Conservation (phyloP, 2,113 vertebrate species). For the Nycticebus coucang region DNA sequence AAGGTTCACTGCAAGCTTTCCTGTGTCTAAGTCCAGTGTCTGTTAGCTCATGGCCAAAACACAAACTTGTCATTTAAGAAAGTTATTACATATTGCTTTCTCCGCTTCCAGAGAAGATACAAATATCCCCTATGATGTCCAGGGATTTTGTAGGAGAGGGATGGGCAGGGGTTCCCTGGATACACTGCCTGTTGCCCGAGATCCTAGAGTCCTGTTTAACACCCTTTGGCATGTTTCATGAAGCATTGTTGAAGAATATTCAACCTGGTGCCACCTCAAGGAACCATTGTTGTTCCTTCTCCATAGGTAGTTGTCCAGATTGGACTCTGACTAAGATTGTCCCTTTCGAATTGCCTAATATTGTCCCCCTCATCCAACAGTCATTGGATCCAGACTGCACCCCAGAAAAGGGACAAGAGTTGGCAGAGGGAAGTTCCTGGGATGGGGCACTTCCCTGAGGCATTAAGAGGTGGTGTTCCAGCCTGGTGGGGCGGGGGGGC, state of each 20-base stretch:
- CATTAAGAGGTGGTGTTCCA: not conserved
- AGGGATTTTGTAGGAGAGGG: no score
- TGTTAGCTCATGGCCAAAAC: not conserved
- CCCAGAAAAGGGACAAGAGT: not conserved
- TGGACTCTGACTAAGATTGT: no score
- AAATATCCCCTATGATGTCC: not conserved
- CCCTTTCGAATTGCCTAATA: not conserved
- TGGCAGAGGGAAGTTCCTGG: not conserved
- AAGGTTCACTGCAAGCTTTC: not conserved
- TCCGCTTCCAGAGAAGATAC: not conserved
- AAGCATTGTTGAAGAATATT: not conserved
- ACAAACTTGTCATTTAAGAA: not conserved
- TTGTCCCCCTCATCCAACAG: not conserved
- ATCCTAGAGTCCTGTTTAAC: not conserved
- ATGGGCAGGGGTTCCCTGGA: not conserved
- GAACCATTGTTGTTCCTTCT: not conserved
- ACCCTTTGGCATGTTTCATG: not conserved
- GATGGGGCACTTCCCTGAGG: not conserved
- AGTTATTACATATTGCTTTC: not conserved
- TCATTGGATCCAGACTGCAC: not conserved
- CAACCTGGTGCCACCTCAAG: not conserved
- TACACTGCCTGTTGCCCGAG: not conserved
- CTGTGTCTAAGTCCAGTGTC: not conserved
- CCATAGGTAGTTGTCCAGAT: not conserved
- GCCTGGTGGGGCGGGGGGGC: no score